A percentile compares a stretch with the other conserved stretches of the same genome.
phyloP scores from a whole-genome alignment of 2,797 vertebrate genomes.

The Babyrousa celebensis region DNA sequence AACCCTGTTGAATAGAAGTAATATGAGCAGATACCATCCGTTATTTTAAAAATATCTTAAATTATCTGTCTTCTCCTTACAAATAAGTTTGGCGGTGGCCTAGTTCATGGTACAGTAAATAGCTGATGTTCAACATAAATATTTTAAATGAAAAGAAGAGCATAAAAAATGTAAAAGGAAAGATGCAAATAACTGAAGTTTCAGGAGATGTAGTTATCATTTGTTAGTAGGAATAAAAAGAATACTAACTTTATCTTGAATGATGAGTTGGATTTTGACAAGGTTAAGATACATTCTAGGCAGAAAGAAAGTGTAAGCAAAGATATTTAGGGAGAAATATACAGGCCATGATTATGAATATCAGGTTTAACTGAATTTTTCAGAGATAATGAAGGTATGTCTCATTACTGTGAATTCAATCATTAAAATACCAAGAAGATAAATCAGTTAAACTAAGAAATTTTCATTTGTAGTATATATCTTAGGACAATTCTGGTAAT shows the following conservation, averaged over 20 bases:
- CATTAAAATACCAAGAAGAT: conserved; percentile 47
- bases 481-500: conserved; percentile 4
- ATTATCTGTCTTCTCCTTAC: background rate
- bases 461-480: background rate
- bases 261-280: background rate
- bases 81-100: background rate
- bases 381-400: background rate
- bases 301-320: background rate
- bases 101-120: background rate
- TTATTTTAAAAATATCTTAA: background rate
- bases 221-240: background rate
- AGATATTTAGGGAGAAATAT: background rate
- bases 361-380: background rate
- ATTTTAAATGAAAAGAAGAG: conserved; percentile 6
- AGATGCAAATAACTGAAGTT: background rate
- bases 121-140: background rate
- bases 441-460: background rate
- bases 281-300: background rate
- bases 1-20: background rate
- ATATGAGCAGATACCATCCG: background rate
- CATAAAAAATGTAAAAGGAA: background rate
- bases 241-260: background rate
- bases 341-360: background rate
- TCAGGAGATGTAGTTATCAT: background rate
- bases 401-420: background rate